Conservation (phyloP, 2,113 vertebrate genomes). For the Rostratula benghalensis region DNA sequence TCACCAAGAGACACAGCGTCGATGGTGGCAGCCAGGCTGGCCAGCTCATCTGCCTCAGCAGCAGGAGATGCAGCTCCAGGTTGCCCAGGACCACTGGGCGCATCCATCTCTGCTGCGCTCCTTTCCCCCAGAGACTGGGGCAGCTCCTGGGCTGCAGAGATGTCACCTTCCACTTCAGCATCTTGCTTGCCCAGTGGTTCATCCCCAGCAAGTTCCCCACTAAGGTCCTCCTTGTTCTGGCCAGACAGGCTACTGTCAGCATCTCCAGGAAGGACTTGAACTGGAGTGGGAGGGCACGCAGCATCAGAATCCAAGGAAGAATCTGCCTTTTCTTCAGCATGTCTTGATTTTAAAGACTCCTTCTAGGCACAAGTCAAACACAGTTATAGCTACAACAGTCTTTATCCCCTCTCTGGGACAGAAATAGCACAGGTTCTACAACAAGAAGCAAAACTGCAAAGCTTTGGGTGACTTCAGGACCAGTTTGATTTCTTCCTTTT, state of each 20-base stretch:
- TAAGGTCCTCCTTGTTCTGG: background rate
- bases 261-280: background rate
- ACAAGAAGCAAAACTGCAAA: background rate
- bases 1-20: background rate
- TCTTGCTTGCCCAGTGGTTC: background rate
- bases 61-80: background rate
- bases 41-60: background rate
- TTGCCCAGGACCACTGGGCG: background rate
- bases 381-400: background rate
- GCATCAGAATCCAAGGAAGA: conserved; percentile 25
- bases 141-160: background rate
- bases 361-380: conserved; percentile 54
- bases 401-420: background rate
- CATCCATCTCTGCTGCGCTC: background rate
- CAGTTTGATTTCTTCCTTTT: background rate
- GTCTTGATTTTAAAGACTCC: conserved; percentile 61
- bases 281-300: background rate
- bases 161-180: background rate
- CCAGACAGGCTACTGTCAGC: conserved; percentile 21
- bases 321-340: conserved; percentile 37
- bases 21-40: background rate
- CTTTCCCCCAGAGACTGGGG: background rate
- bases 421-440: background rate
- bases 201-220: background rate
- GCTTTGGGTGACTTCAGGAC: conserved; percentile 30